Evolutionary conservation across 2,797 vertebrate species (phyloP).

Genomic region (Prunella strophiata): DNA sequence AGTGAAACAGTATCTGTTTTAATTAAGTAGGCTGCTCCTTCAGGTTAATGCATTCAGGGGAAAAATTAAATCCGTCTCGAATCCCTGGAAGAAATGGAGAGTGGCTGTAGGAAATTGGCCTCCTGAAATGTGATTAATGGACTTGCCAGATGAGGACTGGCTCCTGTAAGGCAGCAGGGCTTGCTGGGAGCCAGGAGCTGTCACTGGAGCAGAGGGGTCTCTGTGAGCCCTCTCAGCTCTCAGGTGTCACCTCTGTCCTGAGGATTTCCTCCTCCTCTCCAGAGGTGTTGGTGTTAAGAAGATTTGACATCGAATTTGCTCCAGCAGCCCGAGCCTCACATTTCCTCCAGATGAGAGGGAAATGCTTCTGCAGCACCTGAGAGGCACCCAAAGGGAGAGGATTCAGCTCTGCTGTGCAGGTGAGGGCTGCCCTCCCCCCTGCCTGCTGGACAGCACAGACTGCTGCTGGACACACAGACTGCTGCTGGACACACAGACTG

Average conservation of each 20-base stretch:
- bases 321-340: neutral
- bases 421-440: neutral
- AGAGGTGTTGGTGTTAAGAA: neutral
- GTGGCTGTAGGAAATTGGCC: slow-evolving; percentile 24
- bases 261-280: neutral
- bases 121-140: slow-evolving; percentile 51
- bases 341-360: neutral
- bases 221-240: neutral
- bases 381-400: neutral
- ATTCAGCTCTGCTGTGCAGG: neutral
- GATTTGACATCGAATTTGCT: neutral
- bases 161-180: neutral
- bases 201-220: neutral
- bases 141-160: neutral
- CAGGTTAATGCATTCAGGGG: slow-evolving; percentile 64
- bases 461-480: neutral
- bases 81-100: slow-evolving; percentile 47
- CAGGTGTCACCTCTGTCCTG: neutral
- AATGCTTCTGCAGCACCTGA: neutral
- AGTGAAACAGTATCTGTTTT: slow-evolving; percentile 65
- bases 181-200: neutral
- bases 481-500: too few species aligned
- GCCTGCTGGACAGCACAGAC: neutral
- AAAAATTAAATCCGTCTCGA: slow-evolving; percentile 47
- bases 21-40: slow-evolving; percentile 66